Evolutionary conservation across 2,888 invertebrate species (phyloP).

Genomic region (Marronus borbonicus): DNA sequence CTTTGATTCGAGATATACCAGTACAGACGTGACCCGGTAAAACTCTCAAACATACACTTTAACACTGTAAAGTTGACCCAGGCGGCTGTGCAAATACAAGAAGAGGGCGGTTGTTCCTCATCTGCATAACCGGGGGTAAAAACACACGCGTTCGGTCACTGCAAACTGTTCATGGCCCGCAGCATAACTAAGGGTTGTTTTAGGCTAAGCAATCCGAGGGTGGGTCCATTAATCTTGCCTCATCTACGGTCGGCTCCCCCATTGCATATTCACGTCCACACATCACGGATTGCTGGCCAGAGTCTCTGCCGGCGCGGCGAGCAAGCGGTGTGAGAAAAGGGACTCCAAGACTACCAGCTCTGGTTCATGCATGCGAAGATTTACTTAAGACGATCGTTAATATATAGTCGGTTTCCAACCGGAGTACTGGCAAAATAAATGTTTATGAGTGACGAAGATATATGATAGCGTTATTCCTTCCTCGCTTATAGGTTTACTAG

Average conservation of each 20-base stretch:
- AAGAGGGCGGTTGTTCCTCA: slow-evolving; percentile 55
- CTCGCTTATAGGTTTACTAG: slow-evolving; percentile 16
- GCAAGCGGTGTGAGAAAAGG: slow-evolving; percentile 36
- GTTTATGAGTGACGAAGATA: slow-evolving; percentile 44
- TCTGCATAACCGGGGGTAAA: slow-evolving; percentile 57
- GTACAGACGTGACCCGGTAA: slow-evolving; percentile 49
- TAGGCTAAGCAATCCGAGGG: slow-evolving; percentile 68
- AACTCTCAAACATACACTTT: slow-evolving; percentile 58
- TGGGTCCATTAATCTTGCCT: slow-evolving; percentile 70
- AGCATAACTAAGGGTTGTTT: slow-evolving; percentile 69
- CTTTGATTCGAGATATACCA: slow-evolving; percentile 11
- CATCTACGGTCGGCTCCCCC: slow-evolving; percentile 66
- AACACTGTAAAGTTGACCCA: slow-evolving; percentile 58
- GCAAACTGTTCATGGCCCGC: slow-evolving; percentile 63
- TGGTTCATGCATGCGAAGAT: slow-evolving; percentile 66
- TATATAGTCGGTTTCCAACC: slow-evolving; percentile 45
- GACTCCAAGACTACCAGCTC: slow-evolving; percentile 38
- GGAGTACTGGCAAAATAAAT: slow-evolving; percentile 37
- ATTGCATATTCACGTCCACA: slow-evolving; percentile 72
- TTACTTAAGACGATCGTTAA: slow-evolving; percentile 63
- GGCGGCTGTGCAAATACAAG: slow-evolving; percentile 58
- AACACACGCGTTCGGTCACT: slow-evolving; percentile 55
- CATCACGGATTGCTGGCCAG: slow-evolving; percentile 68
- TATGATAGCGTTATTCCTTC: slow-evolving; percentile 32
- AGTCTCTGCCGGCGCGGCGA: slow-evolving; percentile 35